Evolutionary conservation across 1,140 invertebrate genomes (phyloP), one percentile per base, ranked within the genome.

Genomic region (Nomia melanderi): DNA sequence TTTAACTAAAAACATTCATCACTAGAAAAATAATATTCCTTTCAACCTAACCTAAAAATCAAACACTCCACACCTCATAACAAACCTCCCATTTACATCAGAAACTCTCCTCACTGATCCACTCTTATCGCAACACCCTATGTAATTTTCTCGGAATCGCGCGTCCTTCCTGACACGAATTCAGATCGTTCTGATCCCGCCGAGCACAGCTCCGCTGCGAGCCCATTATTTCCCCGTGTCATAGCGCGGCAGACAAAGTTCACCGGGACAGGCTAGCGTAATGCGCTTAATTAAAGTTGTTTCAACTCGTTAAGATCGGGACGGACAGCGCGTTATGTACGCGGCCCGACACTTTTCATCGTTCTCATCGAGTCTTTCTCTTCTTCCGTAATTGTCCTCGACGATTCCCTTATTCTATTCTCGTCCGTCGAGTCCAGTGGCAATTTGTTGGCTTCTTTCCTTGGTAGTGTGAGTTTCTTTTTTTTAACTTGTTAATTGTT

Each of bases 241-340:
- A 67, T 80, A 73, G 54, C 66, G 69, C 78, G 81, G 81, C 83
- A 85, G 80, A 79, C 87, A 85, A 87, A 88, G 88, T 88, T 89
- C 85, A 88, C 83, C 84, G 79, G 79, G 80, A 77, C 78, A 66
- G 77, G 56, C 88, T 83, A 80, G 70, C 86, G 78, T 88, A 90
- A 90, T 88, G 85, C 83, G 84, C 87, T 90, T 89, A 90, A 91
- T 90, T 91, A 90, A 90, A 91, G 86, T 90, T 89, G 87, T 91
- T 91, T 90, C 88, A 90, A 90, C 90, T 91, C 86, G 89, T 90
- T 91, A 90, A 90, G 88, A 87, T 84, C 77, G 88, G 87, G 88
- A 90, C 89, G 89, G 89, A 91, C 89, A 90, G 88, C 88, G 88
- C 86, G n/a, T n/a, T 79, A 79, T 81, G 77, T 85, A 78, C 64